Evolutionary conservation across 2,797 vertebrate genomes (phyloP).

Genomic region (Benthosema pterotum): DNA sequence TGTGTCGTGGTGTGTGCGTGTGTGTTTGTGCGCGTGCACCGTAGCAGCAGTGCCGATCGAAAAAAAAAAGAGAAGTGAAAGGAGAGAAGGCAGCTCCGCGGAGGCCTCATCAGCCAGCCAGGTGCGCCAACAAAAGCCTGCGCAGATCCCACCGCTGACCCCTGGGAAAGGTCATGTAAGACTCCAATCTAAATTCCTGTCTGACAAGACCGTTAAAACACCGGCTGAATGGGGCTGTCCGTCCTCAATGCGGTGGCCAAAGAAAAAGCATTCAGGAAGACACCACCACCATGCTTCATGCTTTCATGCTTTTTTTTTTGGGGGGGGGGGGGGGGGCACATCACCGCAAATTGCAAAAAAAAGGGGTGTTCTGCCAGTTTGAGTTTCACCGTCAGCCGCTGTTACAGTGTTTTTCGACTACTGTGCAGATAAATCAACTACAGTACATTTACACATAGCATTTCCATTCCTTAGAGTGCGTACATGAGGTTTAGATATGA

Average conservation of each 20-base stretch:
- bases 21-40: too few relatives aligned
- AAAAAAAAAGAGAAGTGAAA: conserved; percentile 70
- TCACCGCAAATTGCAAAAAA: conserved; percentile 29
- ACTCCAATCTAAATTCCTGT: conserved; percentile 82
- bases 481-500: too few relatives aligned
- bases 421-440: too few relatives aligned
- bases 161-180: conserved; percentile 74
- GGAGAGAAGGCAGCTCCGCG: conserved; percentile 64
- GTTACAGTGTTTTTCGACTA: not conserved
- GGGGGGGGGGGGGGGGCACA: too few relatives aligned
- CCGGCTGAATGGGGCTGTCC: conserved; percentile 59
- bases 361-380: conserved; percentile 52
- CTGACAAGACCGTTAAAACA: conserved; percentile 70
- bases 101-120: conserved; percentile 79
- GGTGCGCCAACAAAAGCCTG: conserved; percentile 83
- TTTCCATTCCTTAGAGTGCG: too few relatives aligned
- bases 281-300: conserved; percentile 36
- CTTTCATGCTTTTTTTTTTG: conserved; percentile 41
- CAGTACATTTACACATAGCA: too few relatives aligned
- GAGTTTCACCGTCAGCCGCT: conserved; percentile 62
- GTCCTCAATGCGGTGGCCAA: conserved; percentile 46
- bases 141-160: conserved; percentile 75
- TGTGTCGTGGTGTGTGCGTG: too few relatives aligned
- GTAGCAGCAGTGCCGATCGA: conserved; percentile 20
- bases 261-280: conserved; percentile 54